phyloP scores from a whole-genome alignment of 2,113 vertebrate species.

The Zosterops lateralis region DNA sequence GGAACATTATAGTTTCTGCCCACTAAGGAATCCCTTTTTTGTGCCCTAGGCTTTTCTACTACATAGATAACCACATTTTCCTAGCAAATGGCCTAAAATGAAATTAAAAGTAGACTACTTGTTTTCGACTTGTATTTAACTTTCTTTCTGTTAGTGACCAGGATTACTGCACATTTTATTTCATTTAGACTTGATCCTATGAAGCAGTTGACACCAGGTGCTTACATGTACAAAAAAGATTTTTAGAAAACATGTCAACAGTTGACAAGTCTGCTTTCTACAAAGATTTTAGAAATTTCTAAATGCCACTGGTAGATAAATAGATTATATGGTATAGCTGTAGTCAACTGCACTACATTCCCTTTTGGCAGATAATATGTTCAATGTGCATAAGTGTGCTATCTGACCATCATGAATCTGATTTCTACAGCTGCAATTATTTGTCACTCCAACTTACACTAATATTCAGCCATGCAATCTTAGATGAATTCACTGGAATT shows the following conservation, averaged over 20 bases:
- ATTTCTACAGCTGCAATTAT: not conserved
- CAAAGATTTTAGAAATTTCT: not conserved
- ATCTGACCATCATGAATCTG: not conserved
- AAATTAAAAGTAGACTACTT: not conserved
- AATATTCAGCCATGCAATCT: not conserved
- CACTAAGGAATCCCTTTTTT: not conserved
- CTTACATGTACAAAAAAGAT: not conserved
- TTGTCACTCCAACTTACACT: not conserved
- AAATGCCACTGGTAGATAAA: accelerated
- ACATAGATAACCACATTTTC: not conserved
- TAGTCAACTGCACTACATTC: not conserved
- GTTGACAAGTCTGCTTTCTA: not conserved
- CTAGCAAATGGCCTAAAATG: not conserved
- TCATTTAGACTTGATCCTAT: not conserved
- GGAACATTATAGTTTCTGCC: not conserved
- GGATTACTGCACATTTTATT: not conserved
- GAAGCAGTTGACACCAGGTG: not conserved
- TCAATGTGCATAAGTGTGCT: not conserved
- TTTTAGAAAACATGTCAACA: not conserved
- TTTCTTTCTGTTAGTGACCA: not conserved
- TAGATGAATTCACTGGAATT: not conserved
- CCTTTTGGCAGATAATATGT: not conserved
- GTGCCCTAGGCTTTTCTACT: not conserved
- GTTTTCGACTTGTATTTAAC: not conserved
- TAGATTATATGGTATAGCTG: not conserved